Percentiles rank a stretch among this genome's conserved stretches.
phyloP scores from a whole-genome alignment of 2,888 invertebrate genomes.

The Ectropis crepuscularia region DNA sequence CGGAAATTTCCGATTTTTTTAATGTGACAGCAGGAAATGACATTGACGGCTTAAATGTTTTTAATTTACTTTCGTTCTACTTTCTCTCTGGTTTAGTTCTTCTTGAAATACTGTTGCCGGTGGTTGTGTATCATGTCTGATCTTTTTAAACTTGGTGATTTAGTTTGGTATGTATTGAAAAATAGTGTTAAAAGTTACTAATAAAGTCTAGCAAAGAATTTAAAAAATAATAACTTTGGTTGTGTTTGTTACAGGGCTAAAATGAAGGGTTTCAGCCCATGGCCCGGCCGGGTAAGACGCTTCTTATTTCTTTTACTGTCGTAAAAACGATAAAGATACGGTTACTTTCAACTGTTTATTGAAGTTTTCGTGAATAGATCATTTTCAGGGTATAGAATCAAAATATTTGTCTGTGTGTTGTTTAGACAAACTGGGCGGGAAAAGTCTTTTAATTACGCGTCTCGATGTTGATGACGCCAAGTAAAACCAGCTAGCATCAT shows the following conservation, averaged over 20 bases:
- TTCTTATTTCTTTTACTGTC: conserved; percentile 54
- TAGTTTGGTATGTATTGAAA: conserved; percentile 80
- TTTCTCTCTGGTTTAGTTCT: conserved; percentile 74
- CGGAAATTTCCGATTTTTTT: conserved; percentile 17
- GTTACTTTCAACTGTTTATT: conserved; percentile 35
- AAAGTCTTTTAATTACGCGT: conserved; percentile 51
- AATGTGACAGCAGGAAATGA: not conserved
- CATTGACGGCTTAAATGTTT: conserved; percentile 39
- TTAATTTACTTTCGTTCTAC: conserved; percentile 40
- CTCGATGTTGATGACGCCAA: conserved; percentile 42
- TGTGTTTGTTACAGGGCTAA: conserved; percentile 92
- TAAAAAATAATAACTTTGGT: conserved; percentile 40
- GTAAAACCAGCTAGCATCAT: conserved; percentile 32
- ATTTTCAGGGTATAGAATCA: conserved; percentile 39
- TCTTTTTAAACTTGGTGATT: conserved; percentile 81
- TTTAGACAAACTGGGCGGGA: conserved; percentile 59
- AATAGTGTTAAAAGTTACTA: conserved; percentile 41
- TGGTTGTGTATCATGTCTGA: conserved; percentile 71
- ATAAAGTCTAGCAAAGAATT: conserved; percentile 65
- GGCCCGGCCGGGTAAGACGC: conserved; percentile 97
- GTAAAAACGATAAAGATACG: conserved; percentile 30
- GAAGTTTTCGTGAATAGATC: not conserved
- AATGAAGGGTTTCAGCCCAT: conserved; percentile 98
- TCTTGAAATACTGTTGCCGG: conserved; percentile 66
- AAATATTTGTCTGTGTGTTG: conserved; percentile 39